Base-by-base conservation (phyloP, 64 coral and sea anemone species). In the Trachythela sp. region DNA sequence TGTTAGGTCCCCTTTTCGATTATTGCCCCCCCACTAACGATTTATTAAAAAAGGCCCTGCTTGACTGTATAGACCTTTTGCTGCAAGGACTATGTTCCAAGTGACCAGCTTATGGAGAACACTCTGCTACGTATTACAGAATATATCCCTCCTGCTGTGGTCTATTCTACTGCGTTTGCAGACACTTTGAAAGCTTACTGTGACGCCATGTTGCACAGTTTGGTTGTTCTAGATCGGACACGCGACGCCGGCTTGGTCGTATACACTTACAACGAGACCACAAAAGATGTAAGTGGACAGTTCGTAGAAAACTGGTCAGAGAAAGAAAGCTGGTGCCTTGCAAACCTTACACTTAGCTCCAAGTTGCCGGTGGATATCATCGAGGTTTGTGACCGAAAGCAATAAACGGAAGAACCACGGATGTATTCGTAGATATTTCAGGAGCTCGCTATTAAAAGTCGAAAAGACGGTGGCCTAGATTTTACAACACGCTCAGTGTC, bases 161-260 rank as follows among this genome's bases (percentile, higher is more conserved):
- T 90, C 31, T 85, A 90, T 49, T 90, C 80, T 34, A 85, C 80
- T 40, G 22, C 43, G 20, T 59, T 85, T 27, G 48, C 42, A 40
- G 83, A n/a, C 1, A 90, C 83, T 29, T 90, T 76, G 89, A 85
- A 20, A 84, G 80, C 89, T 8, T 90, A 85, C 50, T 90, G 89
- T 29, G 83, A 84, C 49, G n/a, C 80, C 24, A 90, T 90, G 83
- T 56, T 64, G 50, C 89, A 90, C 39, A 90, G 77, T 41, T 35
- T 41, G 54, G 89, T 90, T 38, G 54, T 90, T 24, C 49, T 91
- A 17, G 26, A 52, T 20, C 13, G 49, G 22, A 52, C 88, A 17
- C 64, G 64, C 54, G 54, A 88, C 36, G 38, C 41, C 70, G 54
- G 87, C 34, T 88, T 88, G 43, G 24, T 89, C 20, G 88, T 89